These are phyloP conservation scores for Centroberyx gerrardi DNA, from an alignment of 2,797 vertebrate genomes.

Conservation along the genomic window DNA sequence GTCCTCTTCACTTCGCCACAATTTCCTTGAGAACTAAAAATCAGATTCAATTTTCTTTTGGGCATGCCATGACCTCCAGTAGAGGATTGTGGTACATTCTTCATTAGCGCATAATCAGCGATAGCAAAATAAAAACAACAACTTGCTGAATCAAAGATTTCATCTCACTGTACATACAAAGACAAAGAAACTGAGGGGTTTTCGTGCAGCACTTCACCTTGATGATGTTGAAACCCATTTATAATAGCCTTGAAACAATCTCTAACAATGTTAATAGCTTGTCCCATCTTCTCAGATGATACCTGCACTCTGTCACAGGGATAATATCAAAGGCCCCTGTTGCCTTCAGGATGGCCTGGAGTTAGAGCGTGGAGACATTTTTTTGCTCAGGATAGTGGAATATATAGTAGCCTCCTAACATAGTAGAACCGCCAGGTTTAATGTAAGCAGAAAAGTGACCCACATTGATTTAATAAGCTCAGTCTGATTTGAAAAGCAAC, in stretches of 20 bases:
- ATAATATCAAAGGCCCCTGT: too few species aligned
- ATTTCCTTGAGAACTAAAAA: slow-evolving; percentile 16
- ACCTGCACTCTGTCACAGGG: too few species aligned
- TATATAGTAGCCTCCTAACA: not conserved
- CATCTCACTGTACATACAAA: not conserved
- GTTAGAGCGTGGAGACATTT: not conserved
- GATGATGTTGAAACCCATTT: slow-evolving; percentile 15
- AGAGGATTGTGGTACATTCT: not conserved
- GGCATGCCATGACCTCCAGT: not conserved
- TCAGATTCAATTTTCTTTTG: slow-evolving; percentile 1
- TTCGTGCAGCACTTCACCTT: not conserved
- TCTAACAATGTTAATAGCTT: slow-evolving; percentile 13
- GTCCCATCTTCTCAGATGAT: slow-evolving; percentile 25
- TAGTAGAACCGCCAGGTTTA: not conserved
- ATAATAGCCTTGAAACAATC: slow-evolving; percentile 10
- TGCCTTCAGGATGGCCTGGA: too few species aligned
- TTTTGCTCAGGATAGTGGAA: not conserved
- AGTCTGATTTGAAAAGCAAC: not conserved
- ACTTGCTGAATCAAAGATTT: not conserved
- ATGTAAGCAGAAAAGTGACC: not conserved
- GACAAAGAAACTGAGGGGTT: not conserved
- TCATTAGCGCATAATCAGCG: not conserved
- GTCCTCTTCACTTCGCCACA: slow-evolving; percentile 12
- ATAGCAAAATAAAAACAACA: not conserved
- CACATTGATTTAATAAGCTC: not conserved